Evolutionary conservation across 1,140 invertebrate genomes (phyloP).

Genomic region (Diploscapter pachys): DNA sequence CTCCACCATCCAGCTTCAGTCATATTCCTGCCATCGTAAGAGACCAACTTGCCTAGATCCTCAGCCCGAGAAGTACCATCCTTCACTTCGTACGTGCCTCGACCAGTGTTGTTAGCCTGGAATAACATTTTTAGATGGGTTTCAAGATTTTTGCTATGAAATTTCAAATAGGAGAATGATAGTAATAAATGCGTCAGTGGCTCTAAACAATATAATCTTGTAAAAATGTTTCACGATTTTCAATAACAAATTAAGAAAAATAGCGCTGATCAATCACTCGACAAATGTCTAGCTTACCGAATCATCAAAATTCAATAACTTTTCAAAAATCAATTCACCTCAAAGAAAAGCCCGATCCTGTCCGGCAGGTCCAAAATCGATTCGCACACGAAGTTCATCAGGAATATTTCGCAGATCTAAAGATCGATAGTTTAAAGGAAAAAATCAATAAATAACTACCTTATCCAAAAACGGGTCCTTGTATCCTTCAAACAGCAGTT

Average conservation of each 20-base stretch:
- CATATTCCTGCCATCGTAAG: constrained; percentile 39
- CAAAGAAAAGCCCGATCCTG: constrained; percentile 54
- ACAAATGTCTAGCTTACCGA: not conserved
- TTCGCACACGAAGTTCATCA: constrained; percentile 57
- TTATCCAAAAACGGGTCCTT: constrained; percentile 57
- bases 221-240: not conserved
- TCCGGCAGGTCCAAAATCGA: constrained; percentile 54
- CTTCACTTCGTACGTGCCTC: constrained; percentile 47
- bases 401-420: constrained; percentile 44
- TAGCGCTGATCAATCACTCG: not conserved
- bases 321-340: constrained; percentile 16
- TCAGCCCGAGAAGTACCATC: constrained; percentile 40
- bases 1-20: constrained; percentile 51
- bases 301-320: constrained; percentile 4
- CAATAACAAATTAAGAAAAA: not conserved
- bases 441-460: constrained; percentile 19
- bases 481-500: constrained; percentile 56
- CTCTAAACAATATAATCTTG: constrained; percentile 5
- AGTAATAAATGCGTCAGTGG: not conserved
- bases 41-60: constrained; percentile 50
- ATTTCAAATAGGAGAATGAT: no score
- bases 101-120: constrained; percentile 47
- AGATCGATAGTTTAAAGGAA: not conserved
- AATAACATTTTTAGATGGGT: constrained; percentile 12
- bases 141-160: no score